phyloP scores from a whole-genome alignment of 2,113 vertebrate species.

The Bufo bufo region DNA sequence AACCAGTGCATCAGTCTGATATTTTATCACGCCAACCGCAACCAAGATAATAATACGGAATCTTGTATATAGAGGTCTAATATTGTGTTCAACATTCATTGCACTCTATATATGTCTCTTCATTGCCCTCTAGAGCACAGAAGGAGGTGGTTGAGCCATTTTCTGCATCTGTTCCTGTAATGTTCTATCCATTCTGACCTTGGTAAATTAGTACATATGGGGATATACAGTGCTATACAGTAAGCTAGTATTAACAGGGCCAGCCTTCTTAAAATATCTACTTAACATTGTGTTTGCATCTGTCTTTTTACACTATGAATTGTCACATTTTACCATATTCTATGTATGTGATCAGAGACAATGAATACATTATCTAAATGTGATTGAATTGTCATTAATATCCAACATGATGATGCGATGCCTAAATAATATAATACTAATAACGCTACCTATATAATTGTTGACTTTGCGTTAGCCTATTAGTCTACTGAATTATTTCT shows the following conservation, averaged over 20 bases:
- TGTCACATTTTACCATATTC: neutral
- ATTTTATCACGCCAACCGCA: neutral
- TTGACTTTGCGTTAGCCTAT: neutral
- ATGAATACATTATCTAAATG: neutral
- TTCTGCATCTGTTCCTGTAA: neutral
- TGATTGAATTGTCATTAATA: neutral
- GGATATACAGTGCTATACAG: neutral
- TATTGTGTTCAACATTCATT: neutral
- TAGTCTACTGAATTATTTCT: neutral
- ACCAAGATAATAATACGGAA: neutral
- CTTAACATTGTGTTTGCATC: neutral
- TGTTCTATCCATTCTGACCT: neutral
- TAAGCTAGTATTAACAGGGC: neutral
- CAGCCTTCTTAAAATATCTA: neutral
- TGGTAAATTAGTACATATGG: neutral
- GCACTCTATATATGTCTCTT: constrained; percentile 12
- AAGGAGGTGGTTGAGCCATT: neutral
- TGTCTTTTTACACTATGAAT: neutral
- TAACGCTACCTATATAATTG: neutral
- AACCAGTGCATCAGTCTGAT: neutral
- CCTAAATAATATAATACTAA: neutral
- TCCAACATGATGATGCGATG: no score
- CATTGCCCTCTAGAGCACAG: constrained; percentile 41
- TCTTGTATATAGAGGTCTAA: neutral
- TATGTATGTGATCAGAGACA: neutral